Percentiles rank a stretch among this genome's conserved stretches.
Evolutionary conservation across 2,113 vertebrate genomes (phyloP).

Genomic region (Actenoides lindsayi): DNA sequence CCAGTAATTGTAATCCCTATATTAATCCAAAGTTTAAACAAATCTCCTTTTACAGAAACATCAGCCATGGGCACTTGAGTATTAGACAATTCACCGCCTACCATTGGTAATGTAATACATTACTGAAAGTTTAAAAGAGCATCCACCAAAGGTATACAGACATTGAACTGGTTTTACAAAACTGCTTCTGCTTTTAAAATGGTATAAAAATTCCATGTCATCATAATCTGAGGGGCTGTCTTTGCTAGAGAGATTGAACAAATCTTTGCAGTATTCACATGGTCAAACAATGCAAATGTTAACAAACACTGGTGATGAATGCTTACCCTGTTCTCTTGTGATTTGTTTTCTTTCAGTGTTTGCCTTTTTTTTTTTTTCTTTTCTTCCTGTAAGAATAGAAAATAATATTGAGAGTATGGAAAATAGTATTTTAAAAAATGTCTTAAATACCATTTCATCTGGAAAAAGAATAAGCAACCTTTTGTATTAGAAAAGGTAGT

Average conservation of each 20-base stretch:
- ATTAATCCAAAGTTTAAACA: neutral
- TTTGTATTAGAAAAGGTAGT: neutral
- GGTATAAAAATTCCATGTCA: neutral
- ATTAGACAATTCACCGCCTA: neutral
- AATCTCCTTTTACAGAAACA: neutral
- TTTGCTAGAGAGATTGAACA: neutral
- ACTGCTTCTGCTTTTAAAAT: neutral
- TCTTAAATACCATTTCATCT: neutral
- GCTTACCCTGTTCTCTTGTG: neutral
- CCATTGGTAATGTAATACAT: neutral
- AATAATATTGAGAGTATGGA: neutral
- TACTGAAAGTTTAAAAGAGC: neutral
- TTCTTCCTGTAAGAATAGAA: neutral
- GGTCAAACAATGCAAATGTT: neutral
- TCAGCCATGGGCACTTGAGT: neutral
- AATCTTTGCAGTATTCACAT: neutral
- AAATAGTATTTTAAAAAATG: neutral
- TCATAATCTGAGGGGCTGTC: neutral
- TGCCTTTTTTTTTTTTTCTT: neutral
- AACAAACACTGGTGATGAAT: neutral
- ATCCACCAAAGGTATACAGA: neutral
- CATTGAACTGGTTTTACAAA: neutral
- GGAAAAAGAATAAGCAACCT: slow-evolving; percentile 5
- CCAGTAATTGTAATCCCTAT: neutral
- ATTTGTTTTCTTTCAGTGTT: neutral